Base-by-base conservation (phyloP, 1,140 invertebrate species). In the Drosophila pachea region DNA sequence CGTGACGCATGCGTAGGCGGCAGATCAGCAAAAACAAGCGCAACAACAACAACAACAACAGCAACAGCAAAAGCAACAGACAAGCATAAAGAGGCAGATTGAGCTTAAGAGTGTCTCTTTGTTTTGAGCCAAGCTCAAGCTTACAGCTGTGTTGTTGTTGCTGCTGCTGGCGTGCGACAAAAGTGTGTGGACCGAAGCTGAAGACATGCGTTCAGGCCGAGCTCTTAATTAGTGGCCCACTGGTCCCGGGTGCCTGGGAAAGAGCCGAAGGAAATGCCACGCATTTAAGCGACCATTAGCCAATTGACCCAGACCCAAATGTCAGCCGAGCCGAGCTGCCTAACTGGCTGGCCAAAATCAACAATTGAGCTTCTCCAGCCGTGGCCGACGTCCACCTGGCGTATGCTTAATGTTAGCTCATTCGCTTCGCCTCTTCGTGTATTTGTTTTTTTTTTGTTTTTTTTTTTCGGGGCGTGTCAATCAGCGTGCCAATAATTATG, bases 301-400 rank as follows among this genome's bases (percentile, higher is more conserved):
- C 56, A n/a, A 49, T 43, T 76, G 78, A 73, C 78, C 76, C 58
- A 84, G 79, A 83, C 79, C 75, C 73, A 84, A 74, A 84, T 81
- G 66, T 36, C 70, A 40, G 9, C 8, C 38, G 31, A 54, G 6
- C 33, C 4, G 47, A 36, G 68, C 66, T 58, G 66, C 73, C 64
- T 48, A 74, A 50, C 63, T 29, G 14, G 32, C 29, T 12, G 29
- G 32, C 53, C 31, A 48, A 61, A 71, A 45, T 55, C 58, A 61
- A 67, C 68, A 74, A 68, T 72, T 54, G 5, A 33, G 14, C 56
- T 61, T 22, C 22, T 22, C 22, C 22, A 22, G 1, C 22, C n/a
- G n/a, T n/a, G n/a, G n/a, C n/a, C n/a, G n/a, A n/a, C n/a, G 65
- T 73, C 74, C 63, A 55, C 70, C 63, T 60, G 67, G 66, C 69